Evolutionary conservation across 2,888 invertebrate genomes (phyloP), one percentile per base, ranked within the genome.

Genomic region (Neria commutata): DNA sequence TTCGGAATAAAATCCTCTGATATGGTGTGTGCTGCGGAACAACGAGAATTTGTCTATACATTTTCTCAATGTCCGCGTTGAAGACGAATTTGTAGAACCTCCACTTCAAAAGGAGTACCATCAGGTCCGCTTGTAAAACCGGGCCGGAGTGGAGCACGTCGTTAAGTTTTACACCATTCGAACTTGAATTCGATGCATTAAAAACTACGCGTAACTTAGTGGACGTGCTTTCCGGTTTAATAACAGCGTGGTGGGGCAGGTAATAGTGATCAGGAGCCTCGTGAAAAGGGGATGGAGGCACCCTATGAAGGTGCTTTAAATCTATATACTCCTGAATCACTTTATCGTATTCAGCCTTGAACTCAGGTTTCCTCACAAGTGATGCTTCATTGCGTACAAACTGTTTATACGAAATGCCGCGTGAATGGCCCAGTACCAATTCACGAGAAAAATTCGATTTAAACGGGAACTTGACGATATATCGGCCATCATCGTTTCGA

Each of bases 271-370:
- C 8, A 16, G 16, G 46, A n/a, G 16, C 17, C 8, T 23, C 14
- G 5, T 21, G 14, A 21, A 40, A 16, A 14, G 17, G 8, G 8
- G 23, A 14, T 3, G 14, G n/a, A 17, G 25, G 11, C 3, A 59
- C 48, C 26, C 16, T 16, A 19, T 26, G 16, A 71, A 71, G 71
- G 51, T 73, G 69, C 4, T 60, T 59, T 26, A 71, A 29, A 8
- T 29, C 17, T 24, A 54, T 14, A 51, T 70, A 71, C 61, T 71
- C 66, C 10, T 47, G 5, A 19, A 42, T 4, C 19, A 42, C 42
- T 21, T 4, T 4, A 14, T 42, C 42, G 14, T 42, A 42, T 42
- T 42, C 6, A 3, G 8, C 3, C 21, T 42, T 42, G 21, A 19
- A 17, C 2, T 17, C 42, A 8, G 42, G 17, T 6, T 21, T 42